Evolutionary conservation across 1,140 invertebrate genomes (phyloP), one percentile per base, ranked within the genome.

Genomic region (Drosophila mauritiana): DNA sequence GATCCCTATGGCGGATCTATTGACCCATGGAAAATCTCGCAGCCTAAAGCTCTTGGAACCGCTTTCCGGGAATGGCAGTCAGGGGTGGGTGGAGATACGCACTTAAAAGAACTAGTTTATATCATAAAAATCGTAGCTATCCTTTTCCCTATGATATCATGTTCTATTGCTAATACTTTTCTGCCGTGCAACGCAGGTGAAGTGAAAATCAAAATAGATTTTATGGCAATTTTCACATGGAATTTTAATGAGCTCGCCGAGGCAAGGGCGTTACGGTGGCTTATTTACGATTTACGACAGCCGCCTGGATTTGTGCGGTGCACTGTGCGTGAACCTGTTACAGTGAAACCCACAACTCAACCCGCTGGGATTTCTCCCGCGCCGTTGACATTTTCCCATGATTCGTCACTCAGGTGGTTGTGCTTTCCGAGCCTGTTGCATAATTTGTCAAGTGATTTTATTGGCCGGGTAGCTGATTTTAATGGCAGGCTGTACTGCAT

Each of bases 401-500:
- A 86, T 77, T 74, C 64, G 76, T 69, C 65, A 78, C 49, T 36
- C 59, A 64, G 48, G 56, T 64, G 56, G 43, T 46, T 56, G 48
- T 31, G 46, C 45, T 42, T 59, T 79, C 59, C 22, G 46, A 59
- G 55, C 80, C 76, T 72, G 80, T 83, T 86, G 73, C 78, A 65
- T 53, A 74, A 78, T 86, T 80, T 72, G 73, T 86, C 77, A 75
- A 55, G 57, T 59, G 78, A 88, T 68, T 85, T 86, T 88, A 88
- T 86, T 82, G 64, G 25, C 55, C 22, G 46, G 70, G 75, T 74
- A 55, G 45, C 57, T 51, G 57, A 43, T 37, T 77, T 81, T 85
- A 67, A 86, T 86, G 42, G 43, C n/a, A 49, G 39, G 27, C 39
- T 40, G 20, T 54, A 51, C 63, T 22, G 27, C 15, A 8, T 73